These are phyloP conservation scores for Xestia c-nigrum DNA, from an alignment of 2,888 invertebrate genomes.

Conservation along the genomic window DNA sequence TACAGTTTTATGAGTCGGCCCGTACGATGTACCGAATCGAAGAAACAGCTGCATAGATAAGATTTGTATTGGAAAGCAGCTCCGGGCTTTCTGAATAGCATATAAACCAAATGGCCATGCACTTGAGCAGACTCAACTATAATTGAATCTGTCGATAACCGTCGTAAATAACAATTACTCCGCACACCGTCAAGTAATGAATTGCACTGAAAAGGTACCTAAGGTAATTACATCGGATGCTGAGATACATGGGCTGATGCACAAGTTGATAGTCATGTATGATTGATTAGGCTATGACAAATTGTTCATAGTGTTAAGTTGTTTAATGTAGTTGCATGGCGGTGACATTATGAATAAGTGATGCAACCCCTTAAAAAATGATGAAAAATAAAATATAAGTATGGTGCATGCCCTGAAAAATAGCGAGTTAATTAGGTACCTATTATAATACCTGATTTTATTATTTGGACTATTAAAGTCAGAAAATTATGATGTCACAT, in stretches of 20 bases:
- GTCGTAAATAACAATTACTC: conserved; percentile 67
- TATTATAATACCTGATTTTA: neutral
- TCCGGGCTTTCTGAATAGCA: conserved; percentile 61
- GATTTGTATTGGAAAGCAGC: conserved; percentile 61
- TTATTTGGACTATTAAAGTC: neutral
- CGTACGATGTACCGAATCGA: conserved; percentile 25
- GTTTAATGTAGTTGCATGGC: no score
- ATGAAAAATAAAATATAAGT: no score
- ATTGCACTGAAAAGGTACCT: conserved; percentile 37
- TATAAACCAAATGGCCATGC: conserved; percentile 75
- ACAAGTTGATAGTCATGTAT: neutral
- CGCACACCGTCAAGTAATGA: conserved; percentile 50
- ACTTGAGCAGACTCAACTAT: conserved; percentile 68
- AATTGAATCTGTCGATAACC: conserved; percentile 73
- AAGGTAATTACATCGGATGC: conserved; percentile 8
- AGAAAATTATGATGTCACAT: neutral
- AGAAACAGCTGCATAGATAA: conserved; percentile 57
- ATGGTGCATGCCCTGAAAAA: neutral
- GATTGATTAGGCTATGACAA: neutral
- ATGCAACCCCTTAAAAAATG: no score
- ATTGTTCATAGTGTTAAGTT: neutral
- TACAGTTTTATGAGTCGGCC: conserved; percentile 44
- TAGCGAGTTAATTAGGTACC: neutral
- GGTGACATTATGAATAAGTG: no score
- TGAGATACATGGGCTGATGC: neutral